Evolutionary conservation across 2,888 invertebrate species (phyloP).

Genomic region (Dascillus cervinus): DNA sequence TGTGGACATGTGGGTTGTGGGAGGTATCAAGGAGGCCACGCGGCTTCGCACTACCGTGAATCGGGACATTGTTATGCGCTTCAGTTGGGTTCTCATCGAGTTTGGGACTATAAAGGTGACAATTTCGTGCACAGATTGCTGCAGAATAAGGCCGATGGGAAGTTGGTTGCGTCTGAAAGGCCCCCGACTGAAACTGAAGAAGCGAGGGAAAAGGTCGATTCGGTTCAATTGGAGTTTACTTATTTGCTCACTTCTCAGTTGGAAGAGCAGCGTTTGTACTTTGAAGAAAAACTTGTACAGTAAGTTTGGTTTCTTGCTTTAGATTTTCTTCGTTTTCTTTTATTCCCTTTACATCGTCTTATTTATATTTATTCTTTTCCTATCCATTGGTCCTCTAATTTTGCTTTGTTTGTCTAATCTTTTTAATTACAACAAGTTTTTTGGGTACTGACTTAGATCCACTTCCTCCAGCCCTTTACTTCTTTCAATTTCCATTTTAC

Average conservation of each 20-base stretch:
- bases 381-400: no score
- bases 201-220: constrained; percentile 80
- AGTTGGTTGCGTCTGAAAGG: constrained; percentile 76
- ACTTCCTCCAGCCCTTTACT: no score
- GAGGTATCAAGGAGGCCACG: constrained; percentile 78
- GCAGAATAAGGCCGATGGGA: constrained; percentile 95
- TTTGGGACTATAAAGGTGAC: constrained; percentile 98
- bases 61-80: constrained; percentile 97
- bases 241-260: constrained; percentile 92
- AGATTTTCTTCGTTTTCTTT: constrained; percentile 1
- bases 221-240: constrained; percentile 93
- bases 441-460: no score
- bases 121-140: constrained; percentile 93
- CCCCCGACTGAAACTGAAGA: constrained; percentile 52
- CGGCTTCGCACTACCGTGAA: constrained; percentile 89
- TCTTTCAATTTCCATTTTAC: no score
- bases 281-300: constrained; percentile 69
- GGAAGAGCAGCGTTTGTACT: constrained; percentile 87
- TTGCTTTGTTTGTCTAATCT: no score
- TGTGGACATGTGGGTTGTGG: constrained; percentile 99
- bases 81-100: constrained; percentile 91
- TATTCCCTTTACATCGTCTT: background rate
- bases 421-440: no score
- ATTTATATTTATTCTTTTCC: constrained; percentile 4
- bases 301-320: constrained; percentile 17